Evolutionary conservation across 2,797 vertebrate genomes (phyloP), one percentile per base, ranked within the genome.

Genomic region (Vireo griseus): DNA sequence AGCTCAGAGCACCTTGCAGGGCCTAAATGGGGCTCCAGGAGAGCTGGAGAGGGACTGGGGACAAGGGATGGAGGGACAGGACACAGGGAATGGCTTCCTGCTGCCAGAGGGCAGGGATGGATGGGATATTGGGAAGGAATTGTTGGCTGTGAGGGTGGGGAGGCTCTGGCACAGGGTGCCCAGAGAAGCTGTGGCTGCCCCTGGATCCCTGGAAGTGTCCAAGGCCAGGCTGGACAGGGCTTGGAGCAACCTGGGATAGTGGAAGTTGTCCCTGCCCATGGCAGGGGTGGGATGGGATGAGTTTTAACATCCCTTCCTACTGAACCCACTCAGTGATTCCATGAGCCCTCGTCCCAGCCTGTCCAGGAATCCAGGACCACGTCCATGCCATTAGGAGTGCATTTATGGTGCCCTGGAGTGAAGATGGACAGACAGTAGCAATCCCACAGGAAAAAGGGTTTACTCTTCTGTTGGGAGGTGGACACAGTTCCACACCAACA

Each of bases 71-170:
- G 77, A 62, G 18, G 1, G 48, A 55, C 13, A 88, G 55, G 19
- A 68, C 4, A 6, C 5, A 11, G 62, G 48, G 55, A 50, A 48
- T 68, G 37, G 31, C 48, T 74, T 13, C 2, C 2, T 1, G 22
- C 3, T 78, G 58, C 5, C 22, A 29, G 8, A 31, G 47, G 33
- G 2, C 8, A 45, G 20, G 26, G 40, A 0, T 35, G 0, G 35
- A 2, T 67, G 15, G n/a, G 62, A 20, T 0, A 24, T 3, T 61
- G 33, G 6, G 40, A 33, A 24, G 6, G 0, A 35, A 54, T 19
- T n/a, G 1, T 0, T 24, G 0, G 0, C 29, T 45, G 8, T 1
- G 61, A 80, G 12, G 6, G 17, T 16, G 76, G 1, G 0, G 0
- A 59, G 9, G 9, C 17, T 29, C 39, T 66, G 68, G 68, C 24